Evolutionary conservation across 2,113 vertebrate species (phyloP).

Genomic region (Machaerirhynchus nigripectus): DNA sequence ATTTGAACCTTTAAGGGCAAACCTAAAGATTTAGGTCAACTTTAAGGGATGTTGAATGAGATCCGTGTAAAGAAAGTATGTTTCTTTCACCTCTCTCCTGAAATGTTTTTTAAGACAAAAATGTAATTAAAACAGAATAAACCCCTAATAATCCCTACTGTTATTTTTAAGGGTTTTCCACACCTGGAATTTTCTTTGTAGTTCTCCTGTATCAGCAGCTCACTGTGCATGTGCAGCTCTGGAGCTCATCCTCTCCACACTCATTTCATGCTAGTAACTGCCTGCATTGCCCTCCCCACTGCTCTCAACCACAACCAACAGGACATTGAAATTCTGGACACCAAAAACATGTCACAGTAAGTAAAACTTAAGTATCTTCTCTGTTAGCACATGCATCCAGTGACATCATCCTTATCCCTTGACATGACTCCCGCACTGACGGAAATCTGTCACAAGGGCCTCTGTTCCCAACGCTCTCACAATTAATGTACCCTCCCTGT

Average conservation of each 20-base stretch:
- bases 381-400: neutral
- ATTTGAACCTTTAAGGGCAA: neutral
- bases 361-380: neutral
- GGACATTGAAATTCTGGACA: neutral
- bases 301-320: neutral
- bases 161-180: neutral
- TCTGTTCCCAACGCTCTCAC: neutral
- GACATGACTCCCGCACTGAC: neutral
- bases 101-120: neutral
- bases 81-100: neutral
- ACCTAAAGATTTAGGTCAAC: neutral
- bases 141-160: neutral
- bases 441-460: neutral
- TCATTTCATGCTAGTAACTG: too few species aligned
- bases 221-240: neutral
- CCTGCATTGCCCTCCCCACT: neutral
- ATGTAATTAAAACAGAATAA: neutral
- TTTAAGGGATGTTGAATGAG: neutral
- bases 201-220: neutral
- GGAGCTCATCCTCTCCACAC: neutral
- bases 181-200: neutral
- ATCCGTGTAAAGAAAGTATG: rapidly evolving
- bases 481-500: neutral
- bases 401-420: neutral
- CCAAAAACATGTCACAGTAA: neutral